These are phyloP conservation scores for Antedon mediterranea DNA, from an alignment of 53 echinoderm and acorn worm species.

Conservation along the genomic window DNA sequence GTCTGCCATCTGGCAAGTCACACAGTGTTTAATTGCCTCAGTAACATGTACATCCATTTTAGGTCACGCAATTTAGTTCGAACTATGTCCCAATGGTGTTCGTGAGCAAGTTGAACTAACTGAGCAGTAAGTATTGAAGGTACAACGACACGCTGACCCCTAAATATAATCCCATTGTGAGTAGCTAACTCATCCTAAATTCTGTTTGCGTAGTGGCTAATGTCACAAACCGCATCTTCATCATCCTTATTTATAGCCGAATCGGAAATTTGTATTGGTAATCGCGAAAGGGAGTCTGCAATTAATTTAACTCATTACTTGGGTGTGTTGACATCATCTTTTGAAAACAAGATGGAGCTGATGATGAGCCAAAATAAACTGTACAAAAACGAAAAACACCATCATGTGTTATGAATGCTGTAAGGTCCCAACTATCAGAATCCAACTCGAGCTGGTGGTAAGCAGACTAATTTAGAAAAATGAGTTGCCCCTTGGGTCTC, in stretches of 20 bases:
- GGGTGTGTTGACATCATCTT: constrained; percentile 35
- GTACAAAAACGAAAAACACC: constrained; percentile 33
- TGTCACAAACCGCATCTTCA: constrained; percentile 9
- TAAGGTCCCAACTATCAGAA: constrained; percentile 34
- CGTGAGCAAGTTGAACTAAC: constrained; percentile 17
- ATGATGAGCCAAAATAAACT: constrained; percentile 44
- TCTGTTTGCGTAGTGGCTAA: not conserved
- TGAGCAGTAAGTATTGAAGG: constrained; percentile 1
- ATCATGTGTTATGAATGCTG: constrained; percentile 46
- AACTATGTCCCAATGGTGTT: constrained; percentile 42
- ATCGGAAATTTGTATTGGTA: constrained; percentile 1
- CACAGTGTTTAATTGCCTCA: constrained; percentile 15
- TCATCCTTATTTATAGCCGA: not conserved
- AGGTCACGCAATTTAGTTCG: constrained; percentile 29
- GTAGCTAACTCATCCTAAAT: constrained; percentile 24
- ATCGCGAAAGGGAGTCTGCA: constrained; percentile 24
- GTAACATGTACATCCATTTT: constrained; percentile 26
- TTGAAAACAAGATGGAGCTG: constrained; percentile 48
- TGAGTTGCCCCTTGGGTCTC: constrained; percentile 18
- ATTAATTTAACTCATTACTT: too few relatives aligned
- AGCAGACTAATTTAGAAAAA: constrained; percentile 34
- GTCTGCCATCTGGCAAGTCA: not conserved
- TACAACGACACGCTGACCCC: constrained; percentile 23
- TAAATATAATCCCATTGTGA: constrained; percentile 11
- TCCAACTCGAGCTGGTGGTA: constrained; percentile 34